Conservation (phyloP, 2,888 invertebrate species). For the Aphodius sticticus region DNA sequence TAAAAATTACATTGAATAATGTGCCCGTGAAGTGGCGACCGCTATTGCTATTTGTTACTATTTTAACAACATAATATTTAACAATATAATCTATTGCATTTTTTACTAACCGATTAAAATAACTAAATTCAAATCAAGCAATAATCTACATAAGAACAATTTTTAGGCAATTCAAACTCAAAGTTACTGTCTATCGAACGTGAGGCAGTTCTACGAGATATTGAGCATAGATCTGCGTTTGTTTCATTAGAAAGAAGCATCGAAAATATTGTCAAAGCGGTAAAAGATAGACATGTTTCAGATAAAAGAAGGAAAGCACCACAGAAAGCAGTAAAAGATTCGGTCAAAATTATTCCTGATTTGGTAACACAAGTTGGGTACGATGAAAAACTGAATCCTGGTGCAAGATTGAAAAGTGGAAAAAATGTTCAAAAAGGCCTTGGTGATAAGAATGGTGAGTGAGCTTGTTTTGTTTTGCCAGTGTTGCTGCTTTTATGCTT, state of each 20-base stretch:
- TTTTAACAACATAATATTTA: too few species aligned
- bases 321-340: background rate
- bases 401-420: background rate
- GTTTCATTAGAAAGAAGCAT: background rate
- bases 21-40: too few species aligned
- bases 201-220: background rate
- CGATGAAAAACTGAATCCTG: background rate
- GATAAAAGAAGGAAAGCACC: background rate
- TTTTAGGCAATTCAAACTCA: background rate
- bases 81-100: background rate
- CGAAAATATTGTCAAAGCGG: background rate
- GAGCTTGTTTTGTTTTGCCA: background rate
- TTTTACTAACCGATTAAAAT: background rate
- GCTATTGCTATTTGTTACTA: too few species aligned
- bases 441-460: background rate
- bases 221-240: background rate
- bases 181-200: background rate
- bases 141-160: background rate
- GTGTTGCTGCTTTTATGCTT: background rate
- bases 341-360: too few species aligned
- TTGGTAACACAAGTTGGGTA: background rate
- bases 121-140: background rate
- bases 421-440: background rate
- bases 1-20: too few species aligned
- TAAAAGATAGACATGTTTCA: background rate